These are phyloP conservation scores for Phycodurus eques DNA, from an alignment of 2,113 vertebrate genomes.

Conservation along the genomic window DNA sequence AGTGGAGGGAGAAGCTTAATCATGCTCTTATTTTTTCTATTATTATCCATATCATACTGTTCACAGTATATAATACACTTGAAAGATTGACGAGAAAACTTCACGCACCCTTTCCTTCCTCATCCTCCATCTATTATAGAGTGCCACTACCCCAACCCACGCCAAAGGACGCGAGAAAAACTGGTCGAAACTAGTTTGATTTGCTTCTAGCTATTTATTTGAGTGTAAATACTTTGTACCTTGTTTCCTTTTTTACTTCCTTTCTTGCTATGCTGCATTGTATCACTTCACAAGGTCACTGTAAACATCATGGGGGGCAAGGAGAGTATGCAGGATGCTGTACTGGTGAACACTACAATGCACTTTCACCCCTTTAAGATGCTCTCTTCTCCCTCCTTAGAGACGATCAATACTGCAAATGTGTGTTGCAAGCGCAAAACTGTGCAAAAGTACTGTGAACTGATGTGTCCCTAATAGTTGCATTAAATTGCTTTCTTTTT, in stretches of 20 bases:
- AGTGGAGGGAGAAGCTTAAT: conserved; percentile 38
- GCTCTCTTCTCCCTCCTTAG: conserved; percentile 8
- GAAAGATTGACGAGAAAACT: conserved; percentile 54
- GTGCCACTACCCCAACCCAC: conserved; percentile 3
- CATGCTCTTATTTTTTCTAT: conserved; percentile 47
- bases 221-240: conserved; percentile 60
- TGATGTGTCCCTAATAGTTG: conserved; percentile 44
- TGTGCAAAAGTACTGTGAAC: conserved; percentile 34
- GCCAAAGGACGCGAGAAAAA: conserved; percentile 56
- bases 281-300: conserved; percentile 8
- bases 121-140: conserved; percentile 11
- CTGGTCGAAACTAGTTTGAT: conserved; percentile 42
- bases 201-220: conserved; percentile 58
- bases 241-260: conserved; percentile 48
- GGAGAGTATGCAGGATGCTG: conserved; percentile 24
- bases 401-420: conserved; percentile 9
- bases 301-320: conserved; percentile 38
- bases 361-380: conserved; percentile 22
- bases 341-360: conserved; percentile 22
- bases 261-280: conserved; percentile 37
- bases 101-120: conserved; percentile 11
- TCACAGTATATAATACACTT: conserved; percentile 57
- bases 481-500: conserved; percentile 67
- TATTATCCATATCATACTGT: conserved; percentile 63
- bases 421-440: conserved; percentile 32